Evolutionary conservation across 2,888 invertebrate species (phyloP).

Genomic region (Xestoiulus laeticollis): DNA sequence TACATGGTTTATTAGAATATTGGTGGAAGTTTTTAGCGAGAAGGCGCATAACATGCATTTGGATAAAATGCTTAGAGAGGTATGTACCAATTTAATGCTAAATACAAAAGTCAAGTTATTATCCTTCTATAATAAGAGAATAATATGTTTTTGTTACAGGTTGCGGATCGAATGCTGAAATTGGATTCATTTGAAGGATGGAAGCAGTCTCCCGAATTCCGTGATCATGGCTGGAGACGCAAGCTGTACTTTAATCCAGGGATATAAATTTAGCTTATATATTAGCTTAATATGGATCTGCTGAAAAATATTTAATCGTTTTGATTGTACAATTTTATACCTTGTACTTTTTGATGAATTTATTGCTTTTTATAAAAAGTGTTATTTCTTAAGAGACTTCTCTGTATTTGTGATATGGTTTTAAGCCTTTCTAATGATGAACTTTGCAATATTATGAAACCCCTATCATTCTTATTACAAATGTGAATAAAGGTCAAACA

Average conservation of each 20-base stretch:
- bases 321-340: neutral
- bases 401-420: neutral
- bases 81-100: neutral
- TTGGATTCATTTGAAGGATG: slow-evolving; percentile 52
- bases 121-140: neutral
- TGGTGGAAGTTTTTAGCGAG: slow-evolving; percentile 51
- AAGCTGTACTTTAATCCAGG: slow-evolving; percentile 58
- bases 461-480: too few relatives aligned
- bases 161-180: slow-evolving; percentile 51
- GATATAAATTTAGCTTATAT: slow-evolving; percentile 1
- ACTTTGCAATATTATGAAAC: too few relatives aligned
- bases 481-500: too few relatives aligned
- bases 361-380: neutral
- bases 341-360: neutral
- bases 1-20: slow-evolving; percentile 56
- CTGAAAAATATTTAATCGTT: neutral
- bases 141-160: slow-evolving; percentile 50
- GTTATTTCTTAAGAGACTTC: neutral
- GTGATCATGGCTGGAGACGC: slow-evolving; percentile 55
- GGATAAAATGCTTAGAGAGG: slow-evolving; percentile 44
- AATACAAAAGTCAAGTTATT: neutral
- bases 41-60: slow-evolving; percentile 52
- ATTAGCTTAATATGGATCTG: neutral
- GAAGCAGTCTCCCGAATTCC: slow-evolving; percentile 57
- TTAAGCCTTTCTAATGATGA: neutral